phyloP scores from a whole-genome alignment of 2,113 vertebrate genomes.

The Tyrannus savana region DNA sequence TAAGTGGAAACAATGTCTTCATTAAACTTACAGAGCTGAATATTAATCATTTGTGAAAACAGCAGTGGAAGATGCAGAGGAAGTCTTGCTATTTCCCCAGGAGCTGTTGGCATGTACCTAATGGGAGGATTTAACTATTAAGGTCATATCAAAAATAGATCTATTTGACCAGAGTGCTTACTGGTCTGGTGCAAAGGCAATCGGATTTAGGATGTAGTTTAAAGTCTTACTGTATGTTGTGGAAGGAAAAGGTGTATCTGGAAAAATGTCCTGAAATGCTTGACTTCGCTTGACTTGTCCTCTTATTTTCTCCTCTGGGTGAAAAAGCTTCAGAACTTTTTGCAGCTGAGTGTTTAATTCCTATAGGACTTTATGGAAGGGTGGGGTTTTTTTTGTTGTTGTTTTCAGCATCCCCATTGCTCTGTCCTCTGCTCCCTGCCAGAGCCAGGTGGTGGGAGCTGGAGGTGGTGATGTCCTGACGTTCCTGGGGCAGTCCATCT shows the following conservation, averaged over 20 bases:
- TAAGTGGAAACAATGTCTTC: constrained; percentile 44
- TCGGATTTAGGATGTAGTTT: neutral
- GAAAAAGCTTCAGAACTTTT: neutral
- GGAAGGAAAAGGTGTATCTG: neutral
- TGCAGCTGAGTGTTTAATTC: neutral
- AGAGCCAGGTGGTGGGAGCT: neutral
- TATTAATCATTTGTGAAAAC: constrained; percentile 34
- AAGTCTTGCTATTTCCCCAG: neutral
- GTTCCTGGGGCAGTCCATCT: neutral
- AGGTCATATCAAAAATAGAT: constrained; percentile 20
- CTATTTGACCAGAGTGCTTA: neutral
- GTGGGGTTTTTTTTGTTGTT: fast-evolving
- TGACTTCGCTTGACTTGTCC: neutral
- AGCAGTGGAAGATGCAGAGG: neutral
- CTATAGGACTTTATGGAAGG: neutral
- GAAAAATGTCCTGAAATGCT: neutral
- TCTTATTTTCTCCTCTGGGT: neutral
- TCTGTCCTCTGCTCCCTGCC: neutral
- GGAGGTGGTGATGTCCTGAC: neutral
- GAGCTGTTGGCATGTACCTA: neutral
- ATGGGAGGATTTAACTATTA: neutral
- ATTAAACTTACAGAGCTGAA: constrained; percentile 15
- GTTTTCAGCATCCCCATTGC: fast-evolving
- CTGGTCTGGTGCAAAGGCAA: neutral
- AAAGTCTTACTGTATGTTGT: neutral